These are phyloP conservation scores for Sinocyclocheilus anophthalmus DNA, from an alignment of 2,113 vertebrate genomes.

Conservation along the genomic window DNA sequence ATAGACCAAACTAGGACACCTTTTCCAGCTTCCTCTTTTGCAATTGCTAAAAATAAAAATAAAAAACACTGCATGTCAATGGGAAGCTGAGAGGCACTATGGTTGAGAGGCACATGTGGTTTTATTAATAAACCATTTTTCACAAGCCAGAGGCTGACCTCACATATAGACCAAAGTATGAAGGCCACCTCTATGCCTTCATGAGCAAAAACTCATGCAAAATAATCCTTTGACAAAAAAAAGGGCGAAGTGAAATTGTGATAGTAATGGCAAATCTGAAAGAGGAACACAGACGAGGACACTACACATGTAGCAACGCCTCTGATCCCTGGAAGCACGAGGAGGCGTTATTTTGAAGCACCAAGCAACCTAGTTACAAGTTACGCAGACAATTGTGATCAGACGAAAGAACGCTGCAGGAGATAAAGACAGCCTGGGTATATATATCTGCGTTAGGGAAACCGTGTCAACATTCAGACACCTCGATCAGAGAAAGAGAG, in stretches of 20 bases:
- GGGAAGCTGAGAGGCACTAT: background rate
- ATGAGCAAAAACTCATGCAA: background rate
- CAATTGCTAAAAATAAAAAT: background rate
- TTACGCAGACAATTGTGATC: background rate
- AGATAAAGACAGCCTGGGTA: background rate
- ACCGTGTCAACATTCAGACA: background rate
- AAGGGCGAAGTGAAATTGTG: conserved; percentile 56
- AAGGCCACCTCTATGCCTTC: background rate
- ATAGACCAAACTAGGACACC: background rate
- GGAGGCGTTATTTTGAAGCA: background rate
- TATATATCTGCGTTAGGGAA: background rate
- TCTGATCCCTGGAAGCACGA: background rate
- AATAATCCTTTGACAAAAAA: background rate
- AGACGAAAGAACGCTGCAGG: background rate
- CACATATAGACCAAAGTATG: background rate
- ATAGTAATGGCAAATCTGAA: background rate
- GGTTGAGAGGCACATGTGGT: background rate
- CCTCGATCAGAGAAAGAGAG: background rate
- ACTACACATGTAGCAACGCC: background rate
- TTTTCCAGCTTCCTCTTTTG: background rate
- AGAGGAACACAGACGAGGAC: conserved; percentile 35
- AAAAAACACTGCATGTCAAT: background rate
- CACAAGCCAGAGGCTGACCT: background rate
- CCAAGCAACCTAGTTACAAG: background rate
- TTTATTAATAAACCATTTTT: background rate